Evolutionary conservation across 2,888 invertebrate genomes (phyloP).

Genomic region (Pyrgus malvae): DNA sequence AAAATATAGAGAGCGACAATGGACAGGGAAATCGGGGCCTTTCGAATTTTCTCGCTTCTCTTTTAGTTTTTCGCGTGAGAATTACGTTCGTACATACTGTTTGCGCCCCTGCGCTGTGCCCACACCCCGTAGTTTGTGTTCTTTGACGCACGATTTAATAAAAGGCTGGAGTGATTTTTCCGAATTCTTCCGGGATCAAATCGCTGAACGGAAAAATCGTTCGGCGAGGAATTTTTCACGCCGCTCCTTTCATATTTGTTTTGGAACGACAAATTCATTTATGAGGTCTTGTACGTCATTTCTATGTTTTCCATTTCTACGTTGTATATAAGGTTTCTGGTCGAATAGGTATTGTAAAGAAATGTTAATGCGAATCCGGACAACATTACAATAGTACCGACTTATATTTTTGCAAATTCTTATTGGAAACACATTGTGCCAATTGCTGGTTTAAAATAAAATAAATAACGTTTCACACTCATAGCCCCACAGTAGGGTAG

Average conservation of each 20-base stretch:
- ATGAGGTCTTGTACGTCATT: neutral
- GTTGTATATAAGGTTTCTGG: too few relatives aligned
- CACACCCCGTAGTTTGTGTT: constrained; percentile 40
- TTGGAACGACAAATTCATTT: constrained; percentile 2
- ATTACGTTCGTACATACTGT: constrained; percentile 48
- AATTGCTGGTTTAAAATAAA: too few relatives aligned
- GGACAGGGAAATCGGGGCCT: constrained; percentile 74
- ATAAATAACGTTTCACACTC: too few relatives aligned
- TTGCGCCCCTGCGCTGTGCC: constrained; percentile 29
- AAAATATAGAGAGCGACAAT: constrained; percentile 69
- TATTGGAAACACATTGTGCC: too few relatives aligned
- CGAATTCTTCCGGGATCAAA: constrained; percentile 29
- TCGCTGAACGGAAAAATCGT: constrained; percentile 22
- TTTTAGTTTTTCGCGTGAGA: constrained; percentile 60
- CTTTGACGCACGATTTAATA: constrained; percentile 44
- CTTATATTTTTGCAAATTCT: too few relatives aligned
- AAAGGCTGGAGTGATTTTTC: constrained; percentile 33
- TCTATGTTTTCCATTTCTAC: too few relatives aligned
- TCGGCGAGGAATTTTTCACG: constrained; percentile 14
- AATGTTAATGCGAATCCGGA: too few relatives aligned
- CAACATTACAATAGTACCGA: too few relatives aligned
- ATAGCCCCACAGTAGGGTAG: too few relatives aligned
- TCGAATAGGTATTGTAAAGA: too few relatives aligned
- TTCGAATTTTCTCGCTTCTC: constrained; percentile 59
- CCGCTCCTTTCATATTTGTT: constrained; percentile 13